Percentiles rank a stretch among this genome's conserved stretches.
These are phyloP conservation scores for Eospalax fontanierii DNA, from an alignment of 2,797 vertebrate species.

Conservation along the genomic window DNA sequence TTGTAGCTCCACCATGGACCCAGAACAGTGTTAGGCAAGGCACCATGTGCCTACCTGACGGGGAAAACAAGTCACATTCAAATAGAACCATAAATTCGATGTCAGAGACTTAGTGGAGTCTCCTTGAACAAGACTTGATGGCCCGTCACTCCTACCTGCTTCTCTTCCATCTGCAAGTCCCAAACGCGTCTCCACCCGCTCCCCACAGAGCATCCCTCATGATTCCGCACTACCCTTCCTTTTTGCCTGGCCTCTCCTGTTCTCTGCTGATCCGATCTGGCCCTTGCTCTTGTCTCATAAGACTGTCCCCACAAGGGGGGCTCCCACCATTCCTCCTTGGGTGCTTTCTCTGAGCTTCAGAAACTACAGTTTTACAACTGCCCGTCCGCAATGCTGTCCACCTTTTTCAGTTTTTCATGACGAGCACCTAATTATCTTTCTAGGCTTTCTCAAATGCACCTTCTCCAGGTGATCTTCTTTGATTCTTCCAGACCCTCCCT, in stretches of 20 bases:
- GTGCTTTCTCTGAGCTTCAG: background rate
- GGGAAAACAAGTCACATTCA: background rate
- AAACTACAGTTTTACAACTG: background rate
- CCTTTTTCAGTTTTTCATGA: background rate
- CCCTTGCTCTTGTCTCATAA: background rate
- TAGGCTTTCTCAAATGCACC: background rate
- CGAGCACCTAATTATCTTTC: background rate
- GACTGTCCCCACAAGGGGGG: background rate
- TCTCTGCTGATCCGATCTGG: background rate
- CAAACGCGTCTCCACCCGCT: too few species aligned
- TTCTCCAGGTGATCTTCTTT: background rate
- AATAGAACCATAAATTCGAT: background rate
- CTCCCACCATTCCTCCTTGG: background rate
- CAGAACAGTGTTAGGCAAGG: background rate
- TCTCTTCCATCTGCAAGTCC: background rate
- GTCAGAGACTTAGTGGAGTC: background rate
- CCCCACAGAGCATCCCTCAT: background rate
- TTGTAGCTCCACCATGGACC: background rate
- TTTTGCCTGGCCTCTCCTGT: background rate
- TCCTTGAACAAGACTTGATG: background rate
- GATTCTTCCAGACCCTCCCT: background rate
- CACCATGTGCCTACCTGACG: background rate
- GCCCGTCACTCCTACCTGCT: too few species aligned
- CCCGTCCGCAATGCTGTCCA: too few species aligned
- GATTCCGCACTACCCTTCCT: background rate